phyloP scores from a whole-genome alignment of 2,113 vertebrate genomes.

The Myrmecophaga tridactyla region DNA sequence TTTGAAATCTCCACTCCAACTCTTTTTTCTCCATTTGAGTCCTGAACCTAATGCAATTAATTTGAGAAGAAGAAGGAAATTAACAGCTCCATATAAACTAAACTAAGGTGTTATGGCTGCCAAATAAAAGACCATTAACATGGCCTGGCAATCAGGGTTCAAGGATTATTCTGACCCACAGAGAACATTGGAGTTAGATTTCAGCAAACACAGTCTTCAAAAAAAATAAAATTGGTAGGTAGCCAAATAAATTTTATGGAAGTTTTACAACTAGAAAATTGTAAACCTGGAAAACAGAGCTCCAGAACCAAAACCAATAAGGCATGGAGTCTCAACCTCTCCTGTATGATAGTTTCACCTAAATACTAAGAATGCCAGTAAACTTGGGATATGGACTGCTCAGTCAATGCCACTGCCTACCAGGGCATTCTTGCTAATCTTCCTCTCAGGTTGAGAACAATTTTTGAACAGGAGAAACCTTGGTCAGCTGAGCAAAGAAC shows the following conservation, averaged over 20 bases:
- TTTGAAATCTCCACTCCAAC: background rate
- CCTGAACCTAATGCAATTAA: background rate
- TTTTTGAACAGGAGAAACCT: background rate
- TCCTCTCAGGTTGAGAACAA: background rate
- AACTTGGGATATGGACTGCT: background rate
- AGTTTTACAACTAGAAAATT: background rate
- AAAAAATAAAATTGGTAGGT: background rate
- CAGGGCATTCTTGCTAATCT: background rate
- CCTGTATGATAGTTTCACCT: background rate
- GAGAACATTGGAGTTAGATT: background rate
- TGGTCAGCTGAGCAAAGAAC: background rate
- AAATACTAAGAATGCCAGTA: background rate
- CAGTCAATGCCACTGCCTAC: background rate
- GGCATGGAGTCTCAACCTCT: background rate
- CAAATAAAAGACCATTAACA: background rate
- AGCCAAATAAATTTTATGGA: background rate
- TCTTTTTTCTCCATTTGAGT: background rate
- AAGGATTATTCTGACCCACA: background rate
- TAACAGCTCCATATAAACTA: background rate
- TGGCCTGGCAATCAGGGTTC: background rate
- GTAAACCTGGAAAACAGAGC: background rate
- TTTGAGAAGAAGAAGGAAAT: background rate
- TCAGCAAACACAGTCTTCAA: background rate
- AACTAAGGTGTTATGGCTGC: background rate
- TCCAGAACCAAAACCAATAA: background rate